Conservation (phyloP, 2,113 vertebrate genomes). For the Podarcis muralis region DNA sequence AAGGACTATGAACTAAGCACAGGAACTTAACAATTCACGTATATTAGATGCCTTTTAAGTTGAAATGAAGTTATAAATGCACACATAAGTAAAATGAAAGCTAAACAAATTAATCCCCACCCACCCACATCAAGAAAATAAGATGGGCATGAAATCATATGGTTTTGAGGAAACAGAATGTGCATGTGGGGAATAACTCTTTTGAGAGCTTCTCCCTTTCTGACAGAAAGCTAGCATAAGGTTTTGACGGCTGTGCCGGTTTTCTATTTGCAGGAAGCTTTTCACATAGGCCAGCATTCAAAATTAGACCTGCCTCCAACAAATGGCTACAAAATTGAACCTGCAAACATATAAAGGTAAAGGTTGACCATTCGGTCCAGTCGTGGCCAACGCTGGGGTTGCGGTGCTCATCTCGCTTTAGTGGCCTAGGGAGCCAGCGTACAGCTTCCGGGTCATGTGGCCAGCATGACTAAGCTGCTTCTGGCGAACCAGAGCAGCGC, state of each 20-base stretch:
- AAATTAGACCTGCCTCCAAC: not conserved
- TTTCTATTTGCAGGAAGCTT: not conserved
- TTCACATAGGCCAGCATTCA: not conserved
- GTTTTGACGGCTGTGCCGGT: not conserved
- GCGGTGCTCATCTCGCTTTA: too few relatives aligned
- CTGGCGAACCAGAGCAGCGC: too few relatives aligned
- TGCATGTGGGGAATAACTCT: not conserved
- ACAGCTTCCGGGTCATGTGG: too few relatives aligned
- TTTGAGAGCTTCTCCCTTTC: not conserved
- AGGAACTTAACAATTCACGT: not conserved
- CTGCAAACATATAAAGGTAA: not conserved
- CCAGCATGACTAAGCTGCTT: too few relatives aligned
- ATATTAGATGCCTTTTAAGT: not conserved
- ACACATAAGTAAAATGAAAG: constrained; percentile 32
- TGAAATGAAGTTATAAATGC: constrained; percentile 34
- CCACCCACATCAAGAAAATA: not conserved
- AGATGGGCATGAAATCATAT: not conserved
- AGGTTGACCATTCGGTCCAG: too few relatives aligned
- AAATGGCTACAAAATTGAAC: not conserved
- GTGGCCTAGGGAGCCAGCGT: too few relatives aligned
- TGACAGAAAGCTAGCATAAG: not conserved
- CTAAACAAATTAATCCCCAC: constrained; percentile 8
- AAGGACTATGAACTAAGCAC: not conserved
- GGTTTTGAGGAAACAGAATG: not conserved
- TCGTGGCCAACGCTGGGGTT: too few relatives aligned